Evolutionary conservation across 2,888 invertebrate species (phyloP).

Genomic region (Ditula angustiorana): DNA sequence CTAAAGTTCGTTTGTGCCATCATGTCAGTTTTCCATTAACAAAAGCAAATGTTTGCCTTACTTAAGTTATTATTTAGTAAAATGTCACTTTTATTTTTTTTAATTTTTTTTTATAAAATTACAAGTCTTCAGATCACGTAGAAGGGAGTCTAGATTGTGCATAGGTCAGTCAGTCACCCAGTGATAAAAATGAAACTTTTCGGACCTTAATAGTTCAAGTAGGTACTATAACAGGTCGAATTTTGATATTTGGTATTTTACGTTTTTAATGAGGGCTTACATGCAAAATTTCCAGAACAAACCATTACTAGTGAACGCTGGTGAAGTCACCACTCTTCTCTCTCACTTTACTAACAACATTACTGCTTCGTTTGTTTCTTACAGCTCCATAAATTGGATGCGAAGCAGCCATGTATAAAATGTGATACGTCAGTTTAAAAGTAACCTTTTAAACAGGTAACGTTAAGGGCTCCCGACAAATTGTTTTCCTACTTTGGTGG

Average conservation of each 20-base stretch:
- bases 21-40: not conserved
- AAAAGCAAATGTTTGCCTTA: not conserved
- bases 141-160: too few relatives aligned
- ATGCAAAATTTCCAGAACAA: too few relatives aligned
- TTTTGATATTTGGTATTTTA: too few relatives aligned
- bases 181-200: too few relatives aligned
- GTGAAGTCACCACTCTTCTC: not conserved
- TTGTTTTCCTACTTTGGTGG: not conserved
- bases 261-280: too few relatives aligned
- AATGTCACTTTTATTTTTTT: too few relatives aligned
- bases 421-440: not conserved
- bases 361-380: not conserved
- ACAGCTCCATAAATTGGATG: not conserved
- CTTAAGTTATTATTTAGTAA: too few relatives aligned
- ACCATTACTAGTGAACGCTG: not conserved
- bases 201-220: too few relatives aligned
- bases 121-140: too few relatives aligned
- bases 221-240: too few relatives aligned
- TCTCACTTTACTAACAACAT: not conserved
- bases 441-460: not conserved
- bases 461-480: not conserved
- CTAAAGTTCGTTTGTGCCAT: not conserved
- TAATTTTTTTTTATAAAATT: too few relatives aligned
- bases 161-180: too few relatives aligned
- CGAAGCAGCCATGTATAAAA: slow-evolving; percentile 1